These are phyloP conservation scores for Pristionchus japonicus DNA, from an alignment of 2,888 invertebrate species.

Conservation along the genomic window DNA sequence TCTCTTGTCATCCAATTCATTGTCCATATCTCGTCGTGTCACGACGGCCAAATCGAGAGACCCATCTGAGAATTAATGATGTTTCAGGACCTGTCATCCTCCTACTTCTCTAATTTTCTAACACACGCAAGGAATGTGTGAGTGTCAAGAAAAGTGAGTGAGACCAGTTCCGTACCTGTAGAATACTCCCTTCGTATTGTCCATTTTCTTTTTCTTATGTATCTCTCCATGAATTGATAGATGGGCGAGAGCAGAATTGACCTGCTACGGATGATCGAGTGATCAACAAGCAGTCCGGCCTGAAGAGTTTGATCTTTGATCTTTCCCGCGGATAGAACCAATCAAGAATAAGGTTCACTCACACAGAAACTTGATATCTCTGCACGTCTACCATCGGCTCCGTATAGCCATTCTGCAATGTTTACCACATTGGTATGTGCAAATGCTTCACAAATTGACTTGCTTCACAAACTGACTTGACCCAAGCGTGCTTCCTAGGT, in stretches of 20 bases:
- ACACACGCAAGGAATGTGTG: too few species aligned
- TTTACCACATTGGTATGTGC: background rate
- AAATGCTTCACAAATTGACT: too few species aligned
- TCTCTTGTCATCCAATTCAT: background rate
- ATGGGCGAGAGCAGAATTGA: background rate
- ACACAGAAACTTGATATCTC: background rate
- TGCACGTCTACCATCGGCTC: background rate
- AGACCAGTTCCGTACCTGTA: too few species aligned
- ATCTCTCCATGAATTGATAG: background rate
- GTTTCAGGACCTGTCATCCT: too few species aligned
- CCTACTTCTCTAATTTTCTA: too few species aligned
- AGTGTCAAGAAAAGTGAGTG: too few species aligned
- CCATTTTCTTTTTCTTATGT: background rate
- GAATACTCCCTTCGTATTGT: background rate
- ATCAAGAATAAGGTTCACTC: background rate
- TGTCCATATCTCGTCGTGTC: constrained; percentile 14
- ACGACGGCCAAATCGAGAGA: background rate
- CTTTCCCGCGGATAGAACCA: too few species aligned
- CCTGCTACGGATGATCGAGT: background rate
- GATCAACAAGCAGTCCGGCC: background rate
- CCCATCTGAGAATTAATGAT: constrained; percentile 4
- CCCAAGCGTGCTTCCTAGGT: too few species aligned
- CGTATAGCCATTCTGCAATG: background rate
- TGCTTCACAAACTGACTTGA: too few species aligned
- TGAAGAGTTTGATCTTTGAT: background rate